A percentile compares a stretch with the other conserved stretches of the same genome.
These are phyloP conservation scores for Rhaphigaster nebulosa DNA, from an alignment of 2,888 invertebrate genomes.

Conservation along the genomic window DNA sequence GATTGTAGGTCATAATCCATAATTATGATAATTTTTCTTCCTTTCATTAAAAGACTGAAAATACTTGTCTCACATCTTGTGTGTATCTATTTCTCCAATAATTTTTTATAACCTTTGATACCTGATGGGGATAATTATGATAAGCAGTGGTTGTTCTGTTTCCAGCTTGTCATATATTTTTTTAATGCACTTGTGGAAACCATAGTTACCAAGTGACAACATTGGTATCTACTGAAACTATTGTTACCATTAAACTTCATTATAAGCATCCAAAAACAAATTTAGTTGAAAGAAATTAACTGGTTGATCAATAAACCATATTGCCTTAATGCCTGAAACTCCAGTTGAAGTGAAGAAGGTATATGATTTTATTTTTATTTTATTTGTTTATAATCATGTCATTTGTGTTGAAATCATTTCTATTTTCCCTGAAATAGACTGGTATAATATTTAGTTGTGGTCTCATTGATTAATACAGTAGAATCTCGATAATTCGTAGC, in stretches of 20 bases:
- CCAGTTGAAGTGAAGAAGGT: no score
- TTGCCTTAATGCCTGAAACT: not conserved
- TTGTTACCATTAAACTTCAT: not conserved
- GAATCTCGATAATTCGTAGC: no score
- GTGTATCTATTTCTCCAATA: not conserved
- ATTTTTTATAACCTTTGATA: not conserved
- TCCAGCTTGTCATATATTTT: not conserved
- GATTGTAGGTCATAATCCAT: not conserved
- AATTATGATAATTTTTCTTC: conserved; percentile 3
- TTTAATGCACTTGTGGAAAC: not conserved
- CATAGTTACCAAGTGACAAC: not conserved
- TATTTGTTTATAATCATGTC: no score
- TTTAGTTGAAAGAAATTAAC: not conserved
- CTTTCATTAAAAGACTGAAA: conserved; percentile 37
- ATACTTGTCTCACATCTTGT: not conserved
- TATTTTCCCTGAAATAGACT: no score
- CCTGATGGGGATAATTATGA: not conserved
- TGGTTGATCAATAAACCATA: not conserved
- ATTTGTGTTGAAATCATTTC: no score
- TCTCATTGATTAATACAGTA: no score
- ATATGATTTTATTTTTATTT: no score
- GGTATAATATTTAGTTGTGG: no score
- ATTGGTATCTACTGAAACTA: not conserved
- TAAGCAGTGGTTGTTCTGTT: not conserved
- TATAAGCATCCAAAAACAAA: conserved; percentile 3